These are phyloP conservation scores for Nipponia nippon DNA, from an alignment of 2,113 vertebrate genomes.

Conservation along the genomic window DNA sequence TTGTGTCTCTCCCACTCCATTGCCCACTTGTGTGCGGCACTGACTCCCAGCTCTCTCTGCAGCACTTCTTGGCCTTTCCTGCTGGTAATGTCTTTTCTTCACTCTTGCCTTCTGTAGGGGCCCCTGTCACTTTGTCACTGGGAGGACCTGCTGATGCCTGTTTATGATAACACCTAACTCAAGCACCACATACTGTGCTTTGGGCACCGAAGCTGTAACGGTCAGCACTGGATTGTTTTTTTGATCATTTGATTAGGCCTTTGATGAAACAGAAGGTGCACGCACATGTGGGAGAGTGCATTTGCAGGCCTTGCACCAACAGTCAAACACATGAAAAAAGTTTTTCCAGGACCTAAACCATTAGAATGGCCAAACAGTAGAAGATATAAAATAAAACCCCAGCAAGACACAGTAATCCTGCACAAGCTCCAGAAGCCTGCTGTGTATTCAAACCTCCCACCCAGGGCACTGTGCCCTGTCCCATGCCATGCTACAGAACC, in stretches of 20 bases:
- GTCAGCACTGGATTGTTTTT: accelerated
- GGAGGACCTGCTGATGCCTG: neutral
- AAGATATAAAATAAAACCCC: neutral
- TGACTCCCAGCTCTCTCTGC: neutral
- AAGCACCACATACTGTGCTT: neutral
- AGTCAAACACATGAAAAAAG: neutral
- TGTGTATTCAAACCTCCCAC: neutral
- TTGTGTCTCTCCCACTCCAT: neutral
- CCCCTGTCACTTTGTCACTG: neutral
- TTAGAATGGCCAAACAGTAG: neutral
- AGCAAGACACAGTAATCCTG: neutral
- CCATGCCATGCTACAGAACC: neutral
- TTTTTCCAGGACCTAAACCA: neutral
- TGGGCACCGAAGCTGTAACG: accelerated
- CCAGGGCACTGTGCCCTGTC: neutral
- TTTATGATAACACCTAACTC: neutral
- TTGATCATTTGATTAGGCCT: neutral
- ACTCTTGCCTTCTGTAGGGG: neutral
- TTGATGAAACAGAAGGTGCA: neutral
- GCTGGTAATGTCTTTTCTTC: neutral
- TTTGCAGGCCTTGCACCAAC: neutral
- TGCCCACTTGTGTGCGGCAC: neutral
- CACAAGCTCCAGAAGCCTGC: neutral
- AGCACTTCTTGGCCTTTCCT: neutral
- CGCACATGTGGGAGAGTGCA: accelerated